Evolutionary conservation across 2,888 invertebrate genomes (phyloP).

Genomic region (Oligia fasciuncula): DNA sequence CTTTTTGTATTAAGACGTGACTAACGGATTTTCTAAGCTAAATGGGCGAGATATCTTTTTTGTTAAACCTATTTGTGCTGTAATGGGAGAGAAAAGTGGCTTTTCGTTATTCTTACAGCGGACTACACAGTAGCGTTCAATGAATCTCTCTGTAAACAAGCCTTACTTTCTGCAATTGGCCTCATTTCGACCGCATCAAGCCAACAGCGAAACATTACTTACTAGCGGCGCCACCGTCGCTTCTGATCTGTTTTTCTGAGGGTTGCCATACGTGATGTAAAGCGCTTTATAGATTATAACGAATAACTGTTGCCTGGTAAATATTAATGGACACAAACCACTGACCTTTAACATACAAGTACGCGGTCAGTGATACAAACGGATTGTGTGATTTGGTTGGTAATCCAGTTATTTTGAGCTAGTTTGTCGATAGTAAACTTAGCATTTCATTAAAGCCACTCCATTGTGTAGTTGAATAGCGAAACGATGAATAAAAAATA

Average conservation of each 20-base stretch:
- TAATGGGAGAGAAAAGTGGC: slow-evolving; percentile 8
- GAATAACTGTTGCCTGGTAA: slow-evolving; percentile 13
- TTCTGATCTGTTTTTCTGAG: slow-evolving; percentile 54
- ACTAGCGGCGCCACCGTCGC: slow-evolving; percentile 41
- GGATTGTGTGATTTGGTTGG: neutral
- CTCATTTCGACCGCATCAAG: slow-evolving; percentile 40
- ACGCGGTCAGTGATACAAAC: slow-evolving; percentile 5
- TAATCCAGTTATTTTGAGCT: neutral
- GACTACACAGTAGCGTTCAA: slow-evolving; percentile 17
- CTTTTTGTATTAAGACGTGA: slow-evolving; percentile 50
- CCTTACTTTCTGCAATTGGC: slow-evolving; percentile 34
- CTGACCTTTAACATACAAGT: no score
- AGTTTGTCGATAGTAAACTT: neutral
- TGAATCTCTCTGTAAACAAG: slow-evolving; percentile 44
- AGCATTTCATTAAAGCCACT: neutral
- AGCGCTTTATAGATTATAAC: slow-evolving; percentile 36
- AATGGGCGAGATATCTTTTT: slow-evolving; percentile 21
- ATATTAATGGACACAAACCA: slow-evolving; percentile 22
- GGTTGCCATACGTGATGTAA: slow-evolving; percentile 2
- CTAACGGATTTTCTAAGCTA: slow-evolving; percentile 36
- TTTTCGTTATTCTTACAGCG: neutral
- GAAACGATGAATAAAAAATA: neutral
- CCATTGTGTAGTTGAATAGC: neutral
- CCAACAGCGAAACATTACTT: slow-evolving; percentile 57
- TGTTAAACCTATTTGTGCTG: slow-evolving; percentile 25